Base-by-base conservation (phyloP, 1,140 invertebrate genomes). In the Vollenhovia emeryi region DNA sequence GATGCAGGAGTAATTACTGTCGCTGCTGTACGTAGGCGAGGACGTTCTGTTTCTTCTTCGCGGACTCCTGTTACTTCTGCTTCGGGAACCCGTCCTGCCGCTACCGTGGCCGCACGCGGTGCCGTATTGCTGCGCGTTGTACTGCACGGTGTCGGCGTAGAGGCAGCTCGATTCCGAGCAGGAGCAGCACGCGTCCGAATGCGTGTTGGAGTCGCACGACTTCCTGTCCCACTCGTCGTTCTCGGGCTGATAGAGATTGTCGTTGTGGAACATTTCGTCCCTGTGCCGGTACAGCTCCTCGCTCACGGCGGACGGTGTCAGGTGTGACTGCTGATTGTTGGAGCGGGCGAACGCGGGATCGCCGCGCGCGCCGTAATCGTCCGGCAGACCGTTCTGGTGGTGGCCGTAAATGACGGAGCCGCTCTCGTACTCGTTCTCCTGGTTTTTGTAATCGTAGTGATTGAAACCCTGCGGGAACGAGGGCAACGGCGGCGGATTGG, bases 341-440 rank as follows among this genome's bases (percentile, higher is more conserved):
- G 92, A 87, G 50, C 92, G 92, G 24, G 73, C 90, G 59, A 92
- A 94, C 0, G 85, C 88, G 18, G 90, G 75, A 7, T 94, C 91
- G 13, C 1, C 30, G 21, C 93, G 94, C 60, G 87, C 90, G 66
- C 91, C 62, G 36, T 91, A 93, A 57, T 95, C 92, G 6, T 92
- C 92, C 5, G 88, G 79, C 1, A 92, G 84, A 6, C 92, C 92
- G 73, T 95, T 95, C 6, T 94, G 89, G 8, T 88, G 93, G 79
- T 95, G 93, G 0, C 94, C 95, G 64, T 95, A 95, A 43, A 95
- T 93, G 0, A 95, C 91, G 0, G 95, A 95, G 5, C 95, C 95
- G 87, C 95, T 95, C 90, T 96, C 95, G 74, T 96, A 96, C 36
- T 95, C 95, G 75, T 95, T 95, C 62, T 95, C 95, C 82, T 94